Base-by-base conservation (phyloP, 2,797 vertebrate genomes). In the Pteropus rufus region DNA sequence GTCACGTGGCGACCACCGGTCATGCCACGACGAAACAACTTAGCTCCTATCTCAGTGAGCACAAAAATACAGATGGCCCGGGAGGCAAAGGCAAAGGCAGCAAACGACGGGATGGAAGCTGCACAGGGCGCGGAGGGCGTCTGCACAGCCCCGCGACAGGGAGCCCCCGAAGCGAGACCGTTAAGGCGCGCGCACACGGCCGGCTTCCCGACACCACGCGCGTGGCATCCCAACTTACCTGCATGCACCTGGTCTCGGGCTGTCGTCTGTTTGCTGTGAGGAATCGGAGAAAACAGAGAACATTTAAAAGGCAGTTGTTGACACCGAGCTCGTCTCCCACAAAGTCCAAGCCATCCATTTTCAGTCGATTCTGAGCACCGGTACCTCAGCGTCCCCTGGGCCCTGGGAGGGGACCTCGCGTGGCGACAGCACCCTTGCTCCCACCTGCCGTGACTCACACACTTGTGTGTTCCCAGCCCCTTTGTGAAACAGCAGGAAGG, bases 201-300 rank as follows among this genome's bases (percentile, higher is more conserved):
- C 11, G 44, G 41, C 41, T 44, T 10, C 41, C 41, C 41, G 2
- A 44, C 31, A 41, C 21, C 7, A 0, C 23, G 54, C 44, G 1
- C 7, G 39, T 0, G 34, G 24, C 26, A 29, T 58, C 8, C 3
- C 7, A 10, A 79, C 73, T 86, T 10, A 93, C 82, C 39, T 7
- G 0, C 0, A 2, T 10, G 5, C 1, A 4, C 41, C 9, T 5
- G 29, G 3, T 3, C 15, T 23, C 29, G 0, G 54, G 49, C 1
- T 1, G 0, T 3, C 1, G 1, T 23, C 56, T 4, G 1, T 8
- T 18, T 7, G 18, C 58, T 46, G 58, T 3, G 46, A 12, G 67
- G 31, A 3, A 11, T 10, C 44, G 11, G 44, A 46, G 54, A 0
- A 52, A 34, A 58, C 24, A 16, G 11, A 21, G 2, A 29, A 3